A percentile compares a stretch with the other conserved stretches of the same genome.
These are phyloP conservation scores for Solenopsis fugax DNA, from an alignment of 1,140 invertebrate species.

Conservation along the genomic window DNA sequence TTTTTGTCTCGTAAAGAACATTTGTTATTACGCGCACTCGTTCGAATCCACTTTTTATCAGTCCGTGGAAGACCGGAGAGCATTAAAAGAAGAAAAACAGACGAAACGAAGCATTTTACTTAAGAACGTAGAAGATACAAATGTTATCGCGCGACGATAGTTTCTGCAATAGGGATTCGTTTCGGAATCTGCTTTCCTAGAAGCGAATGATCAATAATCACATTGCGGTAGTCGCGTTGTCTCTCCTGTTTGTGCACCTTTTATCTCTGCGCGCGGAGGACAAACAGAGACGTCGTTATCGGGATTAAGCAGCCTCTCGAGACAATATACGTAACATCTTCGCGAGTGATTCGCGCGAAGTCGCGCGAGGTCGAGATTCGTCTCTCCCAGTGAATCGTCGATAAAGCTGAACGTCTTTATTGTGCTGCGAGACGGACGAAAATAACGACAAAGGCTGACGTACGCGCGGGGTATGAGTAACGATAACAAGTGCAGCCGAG, in stretches of 20 bases:
- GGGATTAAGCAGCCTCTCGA: not conserved
- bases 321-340: slow-evolving; percentile 29
- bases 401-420: slow-evolving; percentile 31
- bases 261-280: slow-evolving; percentile 7
- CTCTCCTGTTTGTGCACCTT: slow-evolving; percentile 12
- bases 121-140: not conserved
- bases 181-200: not conserved
- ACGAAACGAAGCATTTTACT: not conserved
- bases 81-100: not conserved
- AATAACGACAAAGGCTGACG: slow-evolving; percentile 60
- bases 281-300: slow-evolving; percentile 50
- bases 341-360: not conserved
- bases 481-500: slow-evolving; percentile 52
- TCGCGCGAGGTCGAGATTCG: not conserved
- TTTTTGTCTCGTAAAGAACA: not conserved
- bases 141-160: not conserved
- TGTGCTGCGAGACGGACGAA: not conserved
- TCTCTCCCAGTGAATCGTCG: not conserved
- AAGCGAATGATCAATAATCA: not conserved
- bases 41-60: not conserved
- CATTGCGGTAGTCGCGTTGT: not conserved
- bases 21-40: not conserved
- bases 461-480: slow-evolving; percentile 37
- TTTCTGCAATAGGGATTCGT: not conserved
- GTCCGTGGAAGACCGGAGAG: not conserved